phyloP scores from a whole-genome alignment of 2,113 vertebrate species.

The Macaca mulatta region DNA sequence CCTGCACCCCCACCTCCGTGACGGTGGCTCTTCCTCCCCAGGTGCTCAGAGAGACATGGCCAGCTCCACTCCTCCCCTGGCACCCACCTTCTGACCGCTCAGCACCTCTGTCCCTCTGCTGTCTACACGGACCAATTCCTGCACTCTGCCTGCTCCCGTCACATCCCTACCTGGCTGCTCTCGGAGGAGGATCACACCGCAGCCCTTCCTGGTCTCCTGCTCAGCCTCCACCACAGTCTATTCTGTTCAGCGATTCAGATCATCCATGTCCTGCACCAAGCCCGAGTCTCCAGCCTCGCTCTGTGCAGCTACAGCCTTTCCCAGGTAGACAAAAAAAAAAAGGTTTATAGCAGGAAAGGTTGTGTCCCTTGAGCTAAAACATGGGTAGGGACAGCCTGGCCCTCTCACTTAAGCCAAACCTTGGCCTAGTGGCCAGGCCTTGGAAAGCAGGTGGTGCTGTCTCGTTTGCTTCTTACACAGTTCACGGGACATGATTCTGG shows the following conservation, averaged over 20 bases:
- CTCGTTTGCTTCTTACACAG: background rate
- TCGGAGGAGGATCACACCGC: background rate
- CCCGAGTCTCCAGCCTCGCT: background rate
- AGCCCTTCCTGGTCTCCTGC: background rate
- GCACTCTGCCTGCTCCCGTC: background rate
- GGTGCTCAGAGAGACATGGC: background rate
- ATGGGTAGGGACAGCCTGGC: background rate
- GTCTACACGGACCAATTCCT: no score
- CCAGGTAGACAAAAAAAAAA: background rate
- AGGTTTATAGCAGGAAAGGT: background rate
- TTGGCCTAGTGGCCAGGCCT: background rate
- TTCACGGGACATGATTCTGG: rapidly evolving
- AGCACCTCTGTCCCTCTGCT: background rate
- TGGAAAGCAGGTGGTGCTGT: background rate
- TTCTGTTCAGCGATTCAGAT: background rate
- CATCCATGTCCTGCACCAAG: rapidly evolving
- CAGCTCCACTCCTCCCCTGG: background rate
- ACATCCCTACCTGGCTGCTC: background rate
- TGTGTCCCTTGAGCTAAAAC: background rate
- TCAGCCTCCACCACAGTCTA: background rate
- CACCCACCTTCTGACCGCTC: background rate
- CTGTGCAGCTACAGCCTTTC: no score
- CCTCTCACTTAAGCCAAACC: background rate
- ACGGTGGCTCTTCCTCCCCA: background rate
- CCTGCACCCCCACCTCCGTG: background rate